Conservation (phyloP, 2,113 vertebrate genomes). For the Pollimyrus isidori region DNA sequence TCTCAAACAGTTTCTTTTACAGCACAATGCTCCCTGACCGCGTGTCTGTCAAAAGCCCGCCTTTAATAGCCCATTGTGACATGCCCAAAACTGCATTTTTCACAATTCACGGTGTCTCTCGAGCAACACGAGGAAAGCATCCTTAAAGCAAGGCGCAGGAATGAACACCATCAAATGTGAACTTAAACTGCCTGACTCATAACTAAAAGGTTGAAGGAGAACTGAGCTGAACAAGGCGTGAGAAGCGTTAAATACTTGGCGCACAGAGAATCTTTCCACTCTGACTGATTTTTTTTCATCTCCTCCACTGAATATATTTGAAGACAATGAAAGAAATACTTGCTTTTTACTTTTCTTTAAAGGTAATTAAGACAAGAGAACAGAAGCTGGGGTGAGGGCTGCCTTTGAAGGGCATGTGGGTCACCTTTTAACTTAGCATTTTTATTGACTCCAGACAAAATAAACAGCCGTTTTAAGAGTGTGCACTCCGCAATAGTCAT, state of each 20-base stretch:
- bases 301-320: neutral
- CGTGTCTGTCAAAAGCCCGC: neutral
- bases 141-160: neutral
- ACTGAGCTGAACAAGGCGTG: no score
- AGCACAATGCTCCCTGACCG: neutral
- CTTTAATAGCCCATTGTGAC: neutral
- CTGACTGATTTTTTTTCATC: neutral
- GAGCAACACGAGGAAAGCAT: neutral
- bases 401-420: conserved; percentile 51
- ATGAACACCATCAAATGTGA: neutral
- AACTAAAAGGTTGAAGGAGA: neutral
- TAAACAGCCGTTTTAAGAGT: conserved; percentile 92
- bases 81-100: neutral
- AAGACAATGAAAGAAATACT: conserved; percentile 1
- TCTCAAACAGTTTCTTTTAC: neutral
- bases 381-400: conserved; percentile 52
- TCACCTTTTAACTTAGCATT: conserved; percentile 87
- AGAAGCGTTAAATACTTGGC: neutral
- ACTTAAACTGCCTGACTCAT: neutral
- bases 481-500: conserved; percentile 95
- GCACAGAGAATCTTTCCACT: neutral
- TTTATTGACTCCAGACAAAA: conserved; percentile 99
- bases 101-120: neutral
- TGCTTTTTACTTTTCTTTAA: conserved; percentile 59
- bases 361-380: conserved; percentile 50